Evolutionary conservation across 2,888 invertebrate species (phyloP).

Genomic region (Apamea sordens): DNA sequence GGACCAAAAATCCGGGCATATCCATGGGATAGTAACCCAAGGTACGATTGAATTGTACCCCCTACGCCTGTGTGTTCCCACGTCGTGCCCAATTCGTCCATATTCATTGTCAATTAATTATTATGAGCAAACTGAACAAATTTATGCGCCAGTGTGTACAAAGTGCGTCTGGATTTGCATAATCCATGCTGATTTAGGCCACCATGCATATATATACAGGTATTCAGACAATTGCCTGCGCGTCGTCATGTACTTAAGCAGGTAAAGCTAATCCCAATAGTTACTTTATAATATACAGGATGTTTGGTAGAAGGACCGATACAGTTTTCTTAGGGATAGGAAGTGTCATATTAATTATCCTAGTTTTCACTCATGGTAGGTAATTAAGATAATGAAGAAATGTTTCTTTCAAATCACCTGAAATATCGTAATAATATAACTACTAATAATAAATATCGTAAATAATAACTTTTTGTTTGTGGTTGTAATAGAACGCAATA

Average conservation of each 20-base stretch:
- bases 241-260: not conserved
- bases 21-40: not conserved
- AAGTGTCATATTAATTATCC: not conserved
- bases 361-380: not conserved
- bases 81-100: slow-evolving; percentile 20
- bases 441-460: no score
- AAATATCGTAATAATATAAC: no score
- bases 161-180: slow-evolving; percentile 23
- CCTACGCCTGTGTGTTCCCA: slow-evolving; percentile 1
- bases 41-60: not conserved
- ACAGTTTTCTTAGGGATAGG: not conserved
- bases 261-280: not conserved
- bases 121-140: slow-evolving; percentile 6
- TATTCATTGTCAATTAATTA: slow-evolving; percentile 32
- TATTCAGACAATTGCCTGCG: slow-evolving; percentile 7
- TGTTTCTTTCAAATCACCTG: no score
- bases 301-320: not conserved
- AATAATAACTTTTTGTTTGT: not conserved
- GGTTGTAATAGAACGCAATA: no score
- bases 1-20: not conserved
- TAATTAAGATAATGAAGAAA: not conserved
- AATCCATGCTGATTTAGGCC: slow-evolving; percentile 18
- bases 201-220: slow-evolving; percentile 12
- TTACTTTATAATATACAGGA: not conserved
- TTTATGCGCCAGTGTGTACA: slow-evolving; percentile 28